phyloP scores from a whole-genome alignment of 64 coral and sea anemone genomes.

The Porites lutea region DNA sequence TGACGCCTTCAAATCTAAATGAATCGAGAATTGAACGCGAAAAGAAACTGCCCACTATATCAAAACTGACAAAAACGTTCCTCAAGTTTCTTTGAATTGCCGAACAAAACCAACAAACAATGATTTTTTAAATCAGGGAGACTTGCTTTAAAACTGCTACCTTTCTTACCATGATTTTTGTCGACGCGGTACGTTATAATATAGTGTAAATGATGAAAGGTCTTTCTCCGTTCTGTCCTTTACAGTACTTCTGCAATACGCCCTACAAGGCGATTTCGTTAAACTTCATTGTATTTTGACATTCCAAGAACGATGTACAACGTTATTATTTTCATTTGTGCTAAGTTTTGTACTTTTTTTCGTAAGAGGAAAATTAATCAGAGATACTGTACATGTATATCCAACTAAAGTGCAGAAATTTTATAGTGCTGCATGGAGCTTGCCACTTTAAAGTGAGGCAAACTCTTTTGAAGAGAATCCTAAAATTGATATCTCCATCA shows the following conservation, averaged over 20 bases:
- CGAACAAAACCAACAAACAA: too few relatives aligned
- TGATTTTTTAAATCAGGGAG: too few relatives aligned
- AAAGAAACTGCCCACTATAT: neutral
- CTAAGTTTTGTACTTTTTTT: conserved; percentile 9
- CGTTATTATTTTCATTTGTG: conserved; percentile 17
- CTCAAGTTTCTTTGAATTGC: too few relatives aligned
- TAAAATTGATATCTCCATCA: neutral
- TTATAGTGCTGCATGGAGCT: neutral
- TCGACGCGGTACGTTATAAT: conserved; percentile 11
- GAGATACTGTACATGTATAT: neutral
- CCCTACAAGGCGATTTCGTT: conserved; percentile 2
- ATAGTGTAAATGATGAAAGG: conserved; percentile 6
- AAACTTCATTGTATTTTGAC: neutral
- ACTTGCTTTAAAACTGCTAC: too few relatives aligned
- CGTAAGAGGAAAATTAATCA: conserved; percentile 2
- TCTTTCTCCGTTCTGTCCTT: conserved; percentile 6
- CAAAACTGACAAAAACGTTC: too few relatives aligned
- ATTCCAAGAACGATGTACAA: neutral
- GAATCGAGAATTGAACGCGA: neutral
- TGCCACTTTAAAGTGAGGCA: neutral
- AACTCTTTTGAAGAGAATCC: neutral
- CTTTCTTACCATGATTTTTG: too few relatives aligned
- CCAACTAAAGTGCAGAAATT: neutral
- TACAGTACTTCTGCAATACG: neutral
- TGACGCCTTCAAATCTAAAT: conserved; percentile 5